Evolutionary conservation across 2,797 vertebrate genomes (phyloP), one percentile per base, ranked within the genome.

Genomic region (Syngnathus acus): DNA sequence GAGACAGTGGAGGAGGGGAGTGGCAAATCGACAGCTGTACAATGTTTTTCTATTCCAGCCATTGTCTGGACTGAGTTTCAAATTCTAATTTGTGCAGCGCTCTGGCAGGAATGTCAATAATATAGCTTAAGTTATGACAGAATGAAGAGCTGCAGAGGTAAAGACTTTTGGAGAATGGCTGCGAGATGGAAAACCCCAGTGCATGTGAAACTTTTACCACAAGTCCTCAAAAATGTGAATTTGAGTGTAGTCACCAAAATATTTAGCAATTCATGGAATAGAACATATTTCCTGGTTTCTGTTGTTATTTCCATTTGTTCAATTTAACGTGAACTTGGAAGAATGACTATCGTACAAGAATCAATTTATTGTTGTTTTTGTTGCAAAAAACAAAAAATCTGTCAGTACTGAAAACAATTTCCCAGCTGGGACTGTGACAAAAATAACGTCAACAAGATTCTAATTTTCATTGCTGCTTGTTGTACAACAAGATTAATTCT

Each of bases 1-100:
- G 81, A 80, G 78, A 65, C 68, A 50, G 74, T 71, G 69, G 67
- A 64, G 16, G 26, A 11, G 47, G 10, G 13, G 23, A 63, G 37
- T 69, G 37, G 6, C 59, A 5, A 53, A 67, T 59, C 67, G 77
- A 82, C 90, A 92, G 89, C 90, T 92, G 90, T 79, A 83, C 75
- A 83, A 85, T 89, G 86, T 89, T 84, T 17, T 64, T 88, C 82
- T 72, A 70, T 65, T 68, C 78, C 78, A 78, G 76, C 70, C 73
- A 86, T 88, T 89, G 87, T 89, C 73, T 65, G 71, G 59, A 73
- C 51, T 65, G 64, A 63, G 37, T 66, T 45, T 68, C 32, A 26
- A 78, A 74, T 48, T 61, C 64, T 59, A 76, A 76, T 74, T 73
- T 72, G 65, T 66, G 58, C 67, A 59, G 69, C 0, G 1, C 40